Evolutionary conservation across 2,113 vertebrate species (phyloP).

Genomic region (Delphinus delphis): DNA sequence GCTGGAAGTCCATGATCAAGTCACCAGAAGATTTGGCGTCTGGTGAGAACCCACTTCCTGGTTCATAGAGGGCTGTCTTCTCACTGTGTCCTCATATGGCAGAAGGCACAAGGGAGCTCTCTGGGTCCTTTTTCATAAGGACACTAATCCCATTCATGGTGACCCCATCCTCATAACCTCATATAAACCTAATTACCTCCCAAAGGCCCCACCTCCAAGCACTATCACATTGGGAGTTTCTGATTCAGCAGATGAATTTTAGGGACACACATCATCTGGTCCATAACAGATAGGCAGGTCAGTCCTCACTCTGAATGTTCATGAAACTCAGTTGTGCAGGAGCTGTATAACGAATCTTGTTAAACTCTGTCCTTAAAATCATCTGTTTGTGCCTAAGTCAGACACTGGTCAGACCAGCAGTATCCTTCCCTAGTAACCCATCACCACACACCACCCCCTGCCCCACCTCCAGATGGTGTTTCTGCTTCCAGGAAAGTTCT

Average conservation of each 20-base stretch:
- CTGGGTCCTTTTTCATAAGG: no score
- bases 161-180: background rate
- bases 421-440: background rate
- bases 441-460: no score
- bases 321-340: background rate
- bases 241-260: background rate
- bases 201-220: background rate
- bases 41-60: background rate
- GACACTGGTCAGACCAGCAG: background rate
- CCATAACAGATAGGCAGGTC: background rate
- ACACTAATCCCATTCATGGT: background rate
- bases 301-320: no score
- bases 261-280: background rate
- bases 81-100: fast-evolving
- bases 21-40: background rate
- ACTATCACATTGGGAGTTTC: background rate
- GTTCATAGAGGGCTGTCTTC: background rate
- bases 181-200: background rate
- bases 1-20: background rate
- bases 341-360: background rate
- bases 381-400: background rate
- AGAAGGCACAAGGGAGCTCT: background rate
- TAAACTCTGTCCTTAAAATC: no score
- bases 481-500: background rate
- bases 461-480: no score